phyloP scores from a whole-genome alignment of 2,888 invertebrate species.

The Hesperia comma region DNA sequence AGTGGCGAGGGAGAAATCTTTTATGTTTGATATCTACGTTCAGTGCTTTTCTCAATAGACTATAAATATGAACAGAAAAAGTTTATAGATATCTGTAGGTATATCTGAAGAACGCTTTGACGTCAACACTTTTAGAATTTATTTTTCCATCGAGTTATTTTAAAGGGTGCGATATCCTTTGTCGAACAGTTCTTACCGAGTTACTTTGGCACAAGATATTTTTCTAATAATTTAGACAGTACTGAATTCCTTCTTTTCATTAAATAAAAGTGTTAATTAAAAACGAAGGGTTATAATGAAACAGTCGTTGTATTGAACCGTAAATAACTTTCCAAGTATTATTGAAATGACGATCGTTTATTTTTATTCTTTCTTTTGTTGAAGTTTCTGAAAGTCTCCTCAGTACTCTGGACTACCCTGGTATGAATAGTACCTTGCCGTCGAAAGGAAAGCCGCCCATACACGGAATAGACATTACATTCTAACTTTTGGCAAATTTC shows the following conservation, averaged over 20 bases:
- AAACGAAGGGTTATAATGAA: too few relatives aligned
- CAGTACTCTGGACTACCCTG: not conserved
- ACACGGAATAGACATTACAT: slow-evolving; percentile 44
- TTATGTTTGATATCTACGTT: not conserved
- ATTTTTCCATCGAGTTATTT: not conserved
- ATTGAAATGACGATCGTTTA: too few relatives aligned
- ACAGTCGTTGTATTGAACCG: too few relatives aligned
- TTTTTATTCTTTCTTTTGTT: too few relatives aligned
- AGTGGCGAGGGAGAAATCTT: not conserved
- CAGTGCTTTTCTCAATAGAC: not conserved
- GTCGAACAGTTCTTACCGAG: not conserved
- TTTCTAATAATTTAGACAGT: too few relatives aligned
- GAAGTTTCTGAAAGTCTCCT: too few relatives aligned
- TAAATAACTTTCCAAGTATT: too few relatives aligned
- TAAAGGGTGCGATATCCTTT: not conserved
- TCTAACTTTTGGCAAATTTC: slow-evolving; percentile 52
- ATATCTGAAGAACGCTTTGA: not conserved
- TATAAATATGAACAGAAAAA: not conserved
- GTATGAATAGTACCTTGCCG: not conserved
- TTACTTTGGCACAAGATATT: not conserved
- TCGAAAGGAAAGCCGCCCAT: not conserved
- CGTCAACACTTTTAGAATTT: not conserved
- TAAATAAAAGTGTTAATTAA: too few relatives aligned
- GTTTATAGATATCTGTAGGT: too few relatives aligned
- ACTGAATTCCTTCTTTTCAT: too few relatives aligned